phyloP scores from a whole-genome alignment of 2,797 vertebrate genomes.

The Spheniscus humboldti region DNA sequence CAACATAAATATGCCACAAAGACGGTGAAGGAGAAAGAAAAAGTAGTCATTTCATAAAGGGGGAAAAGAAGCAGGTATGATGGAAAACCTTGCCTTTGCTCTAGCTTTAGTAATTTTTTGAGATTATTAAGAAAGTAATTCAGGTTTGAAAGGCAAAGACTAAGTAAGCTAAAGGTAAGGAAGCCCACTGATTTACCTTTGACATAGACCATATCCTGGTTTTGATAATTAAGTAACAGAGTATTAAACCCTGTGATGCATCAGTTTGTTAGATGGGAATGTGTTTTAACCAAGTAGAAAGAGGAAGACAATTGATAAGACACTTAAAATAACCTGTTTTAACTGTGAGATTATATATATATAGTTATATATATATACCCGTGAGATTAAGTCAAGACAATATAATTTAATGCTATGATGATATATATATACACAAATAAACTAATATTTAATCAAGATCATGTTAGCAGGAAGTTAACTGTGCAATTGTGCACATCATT shows the following conservation, averaged over 20 bases:
- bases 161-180: neutral
- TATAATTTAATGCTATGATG: neutral
- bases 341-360: neutral
- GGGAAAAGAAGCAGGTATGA: neutral
- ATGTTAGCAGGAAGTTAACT: neutral
- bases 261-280: neutral
- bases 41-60: neutral
- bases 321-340: neutral
- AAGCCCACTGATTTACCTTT: neutral
- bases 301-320: neutral
- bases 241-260: neutral
- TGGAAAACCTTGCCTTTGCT: neutral
- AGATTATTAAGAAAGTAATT: neutral
- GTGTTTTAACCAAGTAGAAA: neutral
- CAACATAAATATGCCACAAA: neutral
- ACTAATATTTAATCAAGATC: neutral
- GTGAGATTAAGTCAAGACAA: neutral
- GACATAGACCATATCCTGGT: fast-evolving
- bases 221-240: neutral
- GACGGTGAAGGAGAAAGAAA: neutral
- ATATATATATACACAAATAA: neutral
- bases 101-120: neutral
- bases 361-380: neutral
- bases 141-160: neutral
- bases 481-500: neutral